Percentiles rank a stretch among this genome's conserved stretches.
These are phyloP conservation scores for Acanthosepion lycidas DNA, from an alignment of 2,888 invertebrate genomes.

Conservation along the genomic window DNA sequence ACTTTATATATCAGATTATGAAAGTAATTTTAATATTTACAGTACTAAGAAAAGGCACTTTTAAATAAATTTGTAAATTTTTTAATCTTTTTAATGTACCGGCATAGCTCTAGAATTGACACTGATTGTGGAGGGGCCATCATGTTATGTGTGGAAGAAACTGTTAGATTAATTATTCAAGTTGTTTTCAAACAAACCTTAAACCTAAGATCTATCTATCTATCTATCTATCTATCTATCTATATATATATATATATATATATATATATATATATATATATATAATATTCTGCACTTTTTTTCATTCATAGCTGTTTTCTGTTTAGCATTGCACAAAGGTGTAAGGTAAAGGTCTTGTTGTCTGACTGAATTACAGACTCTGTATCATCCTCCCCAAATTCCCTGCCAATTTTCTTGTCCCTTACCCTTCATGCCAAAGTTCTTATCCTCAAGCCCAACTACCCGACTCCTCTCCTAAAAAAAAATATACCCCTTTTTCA, in stretches of 20 bases:
- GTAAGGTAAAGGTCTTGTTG: not conserved
- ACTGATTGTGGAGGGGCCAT: no score
- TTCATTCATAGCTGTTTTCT: not conserved
- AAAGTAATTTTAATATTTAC: no score
- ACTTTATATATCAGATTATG: no score
- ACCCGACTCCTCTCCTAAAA: not conserved
- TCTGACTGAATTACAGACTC: not conserved
- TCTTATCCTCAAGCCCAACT: not conserved
- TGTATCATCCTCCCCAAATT: not conserved
- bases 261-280: no score
- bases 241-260: no score
- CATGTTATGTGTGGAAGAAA: no score
- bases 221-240: not conserved
- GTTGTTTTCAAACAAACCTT: no score
- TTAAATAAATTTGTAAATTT: no score
- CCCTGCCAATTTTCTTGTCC: not conserved
- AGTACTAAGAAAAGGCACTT: no score
- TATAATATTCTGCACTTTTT: not conserved
- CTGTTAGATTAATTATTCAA: no score
- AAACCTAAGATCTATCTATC: not conserved
- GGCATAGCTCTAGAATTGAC: no score
- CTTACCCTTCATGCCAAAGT: not conserved
- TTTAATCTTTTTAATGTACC: no score
- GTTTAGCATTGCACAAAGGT: not conserved
- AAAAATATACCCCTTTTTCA: not conserved